phyloP scores from a whole-genome alignment of 2,888 invertebrate species.

The Panzeria rudis region DNA sequence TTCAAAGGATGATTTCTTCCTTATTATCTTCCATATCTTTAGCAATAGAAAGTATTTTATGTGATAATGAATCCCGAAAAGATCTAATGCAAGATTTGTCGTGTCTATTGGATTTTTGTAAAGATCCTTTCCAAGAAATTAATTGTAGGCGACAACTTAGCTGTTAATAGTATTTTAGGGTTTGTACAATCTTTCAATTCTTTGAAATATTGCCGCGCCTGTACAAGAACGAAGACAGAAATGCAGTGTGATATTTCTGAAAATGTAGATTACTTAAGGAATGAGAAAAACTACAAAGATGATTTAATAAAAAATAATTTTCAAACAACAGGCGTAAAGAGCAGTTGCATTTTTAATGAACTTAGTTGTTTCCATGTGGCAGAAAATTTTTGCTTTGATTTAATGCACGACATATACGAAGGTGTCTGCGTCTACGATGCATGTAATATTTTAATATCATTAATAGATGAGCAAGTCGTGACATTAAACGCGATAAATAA shows the following conservation, averaged over 20 bases:
- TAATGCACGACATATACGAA: constrained; percentile 15
- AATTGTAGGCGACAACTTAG: constrained; percentile 22
- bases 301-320: constrained; percentile 1
- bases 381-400: neutral
- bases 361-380: neutral
- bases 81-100: too few relatives aligned
- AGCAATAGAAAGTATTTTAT: too few relatives aligned
- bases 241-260: constrained; percentile 8
- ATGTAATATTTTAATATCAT: neutral
- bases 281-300: neutral
- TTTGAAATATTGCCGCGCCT: constrained; percentile 12
- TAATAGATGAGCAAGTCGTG: neutral
- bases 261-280: neutral
- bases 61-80: too few relatives aligned
- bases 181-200: constrained; percentile 40
- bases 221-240: constrained; percentile 2
- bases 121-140: constrained; percentile 64
- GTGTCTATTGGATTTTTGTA: constrained; percentile 60
- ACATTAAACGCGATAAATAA: neutral
- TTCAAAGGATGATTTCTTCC: too few relatives aligned
- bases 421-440: neutral
- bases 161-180: constrained; percentile 30
- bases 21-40: too few relatives aligned
- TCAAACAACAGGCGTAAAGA: constrained; percentile 14
- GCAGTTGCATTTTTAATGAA: constrained; percentile 1